phyloP scores from a whole-genome alignment of 2,113 vertebrate species.

The Circaetus cinerascens region DNA sequence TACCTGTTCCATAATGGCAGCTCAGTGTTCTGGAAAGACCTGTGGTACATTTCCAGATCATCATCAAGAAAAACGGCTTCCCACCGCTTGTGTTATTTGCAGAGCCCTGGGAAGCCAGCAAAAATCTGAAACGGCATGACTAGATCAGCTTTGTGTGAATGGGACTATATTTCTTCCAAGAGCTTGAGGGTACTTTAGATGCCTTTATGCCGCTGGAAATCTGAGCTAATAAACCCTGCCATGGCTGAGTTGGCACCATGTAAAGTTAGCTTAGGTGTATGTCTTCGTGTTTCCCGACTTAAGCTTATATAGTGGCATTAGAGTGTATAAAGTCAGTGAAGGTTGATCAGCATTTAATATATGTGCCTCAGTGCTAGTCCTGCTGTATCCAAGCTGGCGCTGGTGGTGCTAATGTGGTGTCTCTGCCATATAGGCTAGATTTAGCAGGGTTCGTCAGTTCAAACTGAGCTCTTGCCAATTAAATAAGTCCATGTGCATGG shows the following conservation, averaged over 20 bases:
- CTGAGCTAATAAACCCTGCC: not conserved
- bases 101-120: not conserved
- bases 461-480: not conserved
- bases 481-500: not conserved
- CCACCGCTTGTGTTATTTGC: not conserved
- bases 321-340: not conserved
- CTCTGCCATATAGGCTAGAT: not conserved
- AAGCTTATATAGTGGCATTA: not conserved
- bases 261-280: not conserved
- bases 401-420: not conserved
- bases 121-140: not conserved
- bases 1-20: not conserved
- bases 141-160: not conserved
- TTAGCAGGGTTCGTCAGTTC: not conserved
- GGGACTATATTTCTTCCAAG: not conserved
- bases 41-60: not conserved
- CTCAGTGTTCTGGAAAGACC: not conserved
- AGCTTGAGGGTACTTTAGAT: not conserved
- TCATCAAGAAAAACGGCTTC: not conserved
- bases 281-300: not conserved
- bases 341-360: not conserved
- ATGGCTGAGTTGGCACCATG: not conserved
- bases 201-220: not conserved
- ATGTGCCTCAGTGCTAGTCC: not conserved
- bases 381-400: not conserved